Conservation (phyloP, 2,797 vertebrate genomes). For the Numenius phaeopus region DNA sequence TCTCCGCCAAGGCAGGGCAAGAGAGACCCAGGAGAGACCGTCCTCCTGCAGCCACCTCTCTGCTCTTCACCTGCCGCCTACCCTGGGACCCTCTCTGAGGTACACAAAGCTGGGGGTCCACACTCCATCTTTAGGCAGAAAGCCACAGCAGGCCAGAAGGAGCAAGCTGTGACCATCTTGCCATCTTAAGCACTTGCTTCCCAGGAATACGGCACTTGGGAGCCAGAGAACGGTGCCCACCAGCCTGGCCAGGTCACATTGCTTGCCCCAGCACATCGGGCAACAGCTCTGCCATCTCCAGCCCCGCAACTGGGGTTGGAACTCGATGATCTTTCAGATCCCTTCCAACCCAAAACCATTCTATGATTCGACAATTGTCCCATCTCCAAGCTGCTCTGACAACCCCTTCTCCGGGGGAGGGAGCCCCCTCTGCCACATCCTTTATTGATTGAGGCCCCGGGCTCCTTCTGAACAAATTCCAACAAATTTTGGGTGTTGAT, state of each 20-base stretch:
- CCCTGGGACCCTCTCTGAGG: neutral
- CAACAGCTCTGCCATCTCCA: neutral
- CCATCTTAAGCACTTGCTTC: neutral
- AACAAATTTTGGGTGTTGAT: neutral
- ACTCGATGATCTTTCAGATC: too few species aligned
- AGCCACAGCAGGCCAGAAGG: neutral
- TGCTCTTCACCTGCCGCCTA: neutral
- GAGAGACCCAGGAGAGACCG: neutral
- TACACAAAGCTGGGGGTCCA: accelerated
- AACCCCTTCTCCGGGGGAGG: neutral
- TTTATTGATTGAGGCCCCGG: accelerated
- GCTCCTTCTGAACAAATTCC: neutral
- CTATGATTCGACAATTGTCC: too few species aligned
- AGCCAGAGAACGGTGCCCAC: neutral
- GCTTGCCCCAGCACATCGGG: accelerated
- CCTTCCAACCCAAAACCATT: too few species aligned
- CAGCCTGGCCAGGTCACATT: neutral
- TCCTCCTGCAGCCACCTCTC: neutral
- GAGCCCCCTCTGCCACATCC: neutral
- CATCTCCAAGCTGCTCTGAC: neutral
- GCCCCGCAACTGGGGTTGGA: neutral
- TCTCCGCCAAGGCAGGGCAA: neutral
- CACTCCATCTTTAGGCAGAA: accelerated
- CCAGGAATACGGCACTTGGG: accelerated
- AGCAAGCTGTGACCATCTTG: neutral